phyloP scores from a whole-genome alignment of 2,888 invertebrate genomes.

The Dynastes hyllus region DNA sequence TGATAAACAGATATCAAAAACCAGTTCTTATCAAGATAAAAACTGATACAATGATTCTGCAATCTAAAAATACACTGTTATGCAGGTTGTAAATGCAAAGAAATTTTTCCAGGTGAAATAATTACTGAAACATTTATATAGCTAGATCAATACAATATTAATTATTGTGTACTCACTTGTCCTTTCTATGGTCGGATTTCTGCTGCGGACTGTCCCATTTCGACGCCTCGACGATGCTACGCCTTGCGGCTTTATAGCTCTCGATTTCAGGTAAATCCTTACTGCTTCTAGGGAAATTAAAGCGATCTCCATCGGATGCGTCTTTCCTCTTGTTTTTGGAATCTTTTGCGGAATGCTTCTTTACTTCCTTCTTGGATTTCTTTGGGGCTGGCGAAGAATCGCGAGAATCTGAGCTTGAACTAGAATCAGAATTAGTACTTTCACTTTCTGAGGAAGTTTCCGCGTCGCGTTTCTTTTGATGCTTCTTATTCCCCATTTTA shows the following conservation, averaged over 20 bases:
- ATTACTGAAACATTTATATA: conserved; percentile 40
- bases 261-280: conserved; percentile 32
- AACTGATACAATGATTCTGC: conserved; percentile 21
- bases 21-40: conserved; percentile 28
- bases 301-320: conserved; percentile 8
- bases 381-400: conserved; percentile 37
- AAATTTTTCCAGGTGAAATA: conserved; percentile 24
- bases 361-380: conserved; percentile 26
- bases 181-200: conserved; percentile 47
- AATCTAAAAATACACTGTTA: conserved; percentile 41
- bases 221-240: conserved; percentile 55
- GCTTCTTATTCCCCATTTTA: conserved; percentile 22
- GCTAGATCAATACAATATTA: conserved; percentile 25
- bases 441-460: conserved; percentile 43
- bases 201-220: conserved; percentile 61
- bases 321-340: conserved; percentile 4
- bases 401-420: conserved; percentile 41
- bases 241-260: conserved; percentile 42
- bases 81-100: conserved; percentile 21
- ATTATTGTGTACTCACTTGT: conserved; percentile 43
- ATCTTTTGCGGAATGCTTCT: not conserved
- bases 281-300: not conserved
- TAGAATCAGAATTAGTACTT: conserved; percentile 36
- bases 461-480: conserved; percentile 19
- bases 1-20: conserved; percentile 46